Base-by-base conservation (phyloP, 2,113 vertebrate species). In the Cryptotis parvus region DNA sequence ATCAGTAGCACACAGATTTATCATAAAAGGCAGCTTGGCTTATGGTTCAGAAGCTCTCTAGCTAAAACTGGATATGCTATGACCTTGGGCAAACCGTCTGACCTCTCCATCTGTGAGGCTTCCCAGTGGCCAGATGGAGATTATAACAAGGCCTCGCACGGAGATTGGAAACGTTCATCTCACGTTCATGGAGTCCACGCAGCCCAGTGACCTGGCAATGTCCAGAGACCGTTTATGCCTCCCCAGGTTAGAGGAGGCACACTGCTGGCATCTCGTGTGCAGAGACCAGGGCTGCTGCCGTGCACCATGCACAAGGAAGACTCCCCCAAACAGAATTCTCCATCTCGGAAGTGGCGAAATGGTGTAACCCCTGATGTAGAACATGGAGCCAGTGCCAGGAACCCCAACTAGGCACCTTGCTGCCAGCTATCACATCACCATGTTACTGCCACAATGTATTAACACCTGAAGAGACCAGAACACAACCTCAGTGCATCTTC, bases 321-420 rank as follows among this genome's bases (percentile, higher is more conserved):
- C 33, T 26, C 24, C 43, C 5, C 12, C 29, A 70, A 39, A 63
- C 27, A 58, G 20, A 11, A 5, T 63, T 39, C n/a, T 37, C 35
- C 29, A 39, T 27, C 10, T 45, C 35, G n/a, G 3, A 26, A 58
- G 18, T 37, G 65, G 66, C 0, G 0, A 77, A 9, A 9, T 11
- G 0, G 2, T 74, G 41, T 52, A 61, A n/a, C 18, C 22, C 8
- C 75, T 52, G 24, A 31, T 3, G 29, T 1, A 52, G 9, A 92
- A 75, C 3, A 39, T 55, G 49, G 52, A 37, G 45, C 26, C 9
- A 6, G 72, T 6, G 20, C 39, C 35, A 11, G 35, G n/a, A 18
- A 3, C 4, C 0, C 2, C 22, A 15, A 61, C 61, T 27, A 14
- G 3, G 4, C n/a, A 24, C 63, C 58, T 1, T 35, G 49, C 11